Evolutionary conservation across 2,797 vertebrate species (phyloP).

Genomic region (Sternotherus odoratus): DNA sequence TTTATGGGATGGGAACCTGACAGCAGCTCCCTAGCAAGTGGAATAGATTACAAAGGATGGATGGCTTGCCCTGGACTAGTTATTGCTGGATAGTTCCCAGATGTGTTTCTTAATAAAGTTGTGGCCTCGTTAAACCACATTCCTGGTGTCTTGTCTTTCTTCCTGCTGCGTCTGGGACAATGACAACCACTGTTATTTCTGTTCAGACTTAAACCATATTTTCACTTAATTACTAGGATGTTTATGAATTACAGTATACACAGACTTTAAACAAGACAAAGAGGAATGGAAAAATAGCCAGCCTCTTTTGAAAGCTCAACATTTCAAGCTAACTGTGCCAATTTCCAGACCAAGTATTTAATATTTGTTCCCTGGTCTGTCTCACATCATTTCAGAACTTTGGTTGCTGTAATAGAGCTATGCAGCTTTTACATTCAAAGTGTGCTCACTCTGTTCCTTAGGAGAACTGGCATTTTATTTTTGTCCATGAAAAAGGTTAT

Average conservation of each 20-base stretch:
- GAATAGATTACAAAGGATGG: neutral
- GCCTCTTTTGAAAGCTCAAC: neutral
- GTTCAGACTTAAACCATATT: neutral
- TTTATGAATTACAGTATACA: neutral
- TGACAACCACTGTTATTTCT: neutral
- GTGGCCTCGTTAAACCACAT: fast-evolving
- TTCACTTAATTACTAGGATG: neutral
- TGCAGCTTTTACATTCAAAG: neutral
- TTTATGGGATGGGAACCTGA: neutral
- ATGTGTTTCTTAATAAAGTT: fast-evolving
- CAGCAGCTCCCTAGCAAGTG: fast-evolving
- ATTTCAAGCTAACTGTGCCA: neutral
- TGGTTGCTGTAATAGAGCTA: neutral
- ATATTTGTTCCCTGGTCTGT: neutral
- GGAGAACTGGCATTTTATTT: constrained; percentile 36
- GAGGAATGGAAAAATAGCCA: neutral
- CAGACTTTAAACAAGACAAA: neutral
- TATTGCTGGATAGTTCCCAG: neutral
- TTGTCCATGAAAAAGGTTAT: constrained; percentile 10
- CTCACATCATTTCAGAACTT: neutral
- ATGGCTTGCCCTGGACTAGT: neutral
- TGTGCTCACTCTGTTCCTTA: neutral
- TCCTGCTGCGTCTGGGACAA: neutral
- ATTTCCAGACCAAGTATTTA: neutral
- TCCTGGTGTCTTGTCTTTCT: neutral